Percentiles rank a stretch among this genome's conserved stretches.
phyloP scores from a whole-genome alignment of 2,888 invertebrate species.

The Mylabris sibirica region DNA sequence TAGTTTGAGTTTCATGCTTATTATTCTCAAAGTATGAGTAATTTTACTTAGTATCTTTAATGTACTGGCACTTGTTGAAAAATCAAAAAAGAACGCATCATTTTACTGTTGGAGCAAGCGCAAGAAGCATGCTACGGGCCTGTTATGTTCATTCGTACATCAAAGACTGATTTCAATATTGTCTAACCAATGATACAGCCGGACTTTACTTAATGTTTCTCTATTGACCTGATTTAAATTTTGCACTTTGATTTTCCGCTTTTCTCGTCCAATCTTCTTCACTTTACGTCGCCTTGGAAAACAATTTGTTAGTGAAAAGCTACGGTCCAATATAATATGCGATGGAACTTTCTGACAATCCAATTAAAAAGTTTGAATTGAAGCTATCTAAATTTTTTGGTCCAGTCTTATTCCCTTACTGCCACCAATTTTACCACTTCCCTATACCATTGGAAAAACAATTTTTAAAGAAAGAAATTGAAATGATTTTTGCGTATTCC shows the following conservation, averaged over 20 bases:
- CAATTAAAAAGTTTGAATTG: slow-evolving; percentile 30
- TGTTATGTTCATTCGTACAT: too few relatives aligned
- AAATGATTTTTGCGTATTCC: not conserved
- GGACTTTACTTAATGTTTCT: not conserved
- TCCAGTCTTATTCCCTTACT: not conserved
- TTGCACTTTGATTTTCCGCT: not conserved
- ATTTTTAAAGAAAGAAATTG: not conserved
- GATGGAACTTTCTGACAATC: slow-evolving; percentile 23
- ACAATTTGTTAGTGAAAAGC: slow-evolving; percentile 7
- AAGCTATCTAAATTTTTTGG: slow-evolving; percentile 9
- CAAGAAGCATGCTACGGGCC: too few relatives aligned
- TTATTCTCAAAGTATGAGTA: too few relatives aligned
- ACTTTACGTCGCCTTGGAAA: slow-evolving; percentile 5
- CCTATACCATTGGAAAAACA: not conserved
- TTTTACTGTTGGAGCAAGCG: too few relatives aligned
- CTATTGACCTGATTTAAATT: not conserved
- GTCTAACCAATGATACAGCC: not conserved
- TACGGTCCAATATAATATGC: slow-evolving; percentile 12
- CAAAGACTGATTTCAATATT: not conserved
- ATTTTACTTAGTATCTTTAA: too few relatives aligned
- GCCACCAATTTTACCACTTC: not conserved
- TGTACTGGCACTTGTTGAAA: too few relatives aligned
- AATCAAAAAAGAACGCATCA: too few relatives aligned
- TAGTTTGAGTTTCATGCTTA: too few relatives aligned
- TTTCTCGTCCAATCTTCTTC: not conserved